A percentile compares a stretch with the other conserved stretches of the same genome.
Evolutionary conservation across 2,888 invertebrate species (phyloP).

Genomic region (Drosophila affinis): DNA sequence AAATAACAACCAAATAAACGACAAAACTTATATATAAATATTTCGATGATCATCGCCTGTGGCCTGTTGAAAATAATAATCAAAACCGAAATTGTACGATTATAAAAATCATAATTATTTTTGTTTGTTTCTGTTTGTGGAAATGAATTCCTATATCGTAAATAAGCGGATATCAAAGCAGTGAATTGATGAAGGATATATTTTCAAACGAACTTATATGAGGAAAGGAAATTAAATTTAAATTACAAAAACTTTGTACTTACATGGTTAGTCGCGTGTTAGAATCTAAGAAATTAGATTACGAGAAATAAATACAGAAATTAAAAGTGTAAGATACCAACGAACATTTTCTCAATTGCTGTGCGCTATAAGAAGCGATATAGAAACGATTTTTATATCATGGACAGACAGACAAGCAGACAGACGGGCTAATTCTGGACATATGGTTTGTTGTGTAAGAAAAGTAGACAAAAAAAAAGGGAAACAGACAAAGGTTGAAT

Average conservation of each 20-base stretch:
- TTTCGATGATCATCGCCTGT: slow-evolving; percentile 52
- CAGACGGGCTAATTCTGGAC: not conserved
- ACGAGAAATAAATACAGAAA: slow-evolving; percentile 58
- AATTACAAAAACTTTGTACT: slow-evolving; percentile 60
- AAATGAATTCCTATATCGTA: slow-evolving; percentile 9
- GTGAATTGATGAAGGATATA: not conserved
- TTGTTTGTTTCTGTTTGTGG: not conserved
- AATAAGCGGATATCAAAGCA: not conserved
- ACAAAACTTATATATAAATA: slow-evolving; percentile 56
- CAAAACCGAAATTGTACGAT: slow-evolving; percentile 4
- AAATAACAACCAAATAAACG: slow-evolving; percentile 34
- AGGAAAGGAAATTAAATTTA: slow-evolving; percentile 14
- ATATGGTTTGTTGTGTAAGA: slow-evolving; percentile 7
- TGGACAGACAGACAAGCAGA: slow-evolving; percentile 13
- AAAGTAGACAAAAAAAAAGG: slow-evolving; percentile 14
- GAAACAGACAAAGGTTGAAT: slow-evolving; percentile 5
- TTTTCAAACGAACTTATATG: not conserved
- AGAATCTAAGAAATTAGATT: slow-evolving; percentile 72
- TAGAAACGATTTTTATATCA: slow-evolving; percentile 14
- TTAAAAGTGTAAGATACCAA: slow-evolving; percentile 32
- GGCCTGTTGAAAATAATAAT: slow-evolving; percentile 49
- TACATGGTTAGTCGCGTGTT: slow-evolving; percentile 78
- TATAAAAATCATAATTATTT: not conserved
- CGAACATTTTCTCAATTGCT: slow-evolving; percentile 29
- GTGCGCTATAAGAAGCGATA: slow-evolving; percentile 40